Evolutionary conservation across 2,113 vertebrate genomes (phyloP).

Genomic region (Corydoras sp.): DNA sequence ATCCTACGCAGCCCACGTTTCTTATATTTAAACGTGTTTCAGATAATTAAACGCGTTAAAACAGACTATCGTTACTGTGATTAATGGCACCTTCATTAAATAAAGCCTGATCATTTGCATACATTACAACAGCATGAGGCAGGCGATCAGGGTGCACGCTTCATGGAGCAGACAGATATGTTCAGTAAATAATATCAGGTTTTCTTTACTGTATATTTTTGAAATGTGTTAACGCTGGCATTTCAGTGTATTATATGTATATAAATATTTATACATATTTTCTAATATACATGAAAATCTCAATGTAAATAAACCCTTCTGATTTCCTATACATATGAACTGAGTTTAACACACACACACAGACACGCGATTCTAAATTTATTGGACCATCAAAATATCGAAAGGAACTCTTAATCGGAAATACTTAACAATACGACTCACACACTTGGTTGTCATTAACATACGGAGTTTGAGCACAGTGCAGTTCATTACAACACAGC

Average conservation of each 20-base stretch:
- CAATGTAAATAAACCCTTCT: no score
- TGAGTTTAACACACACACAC: no score
- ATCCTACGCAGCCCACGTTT: slow-evolving; percentile 20
- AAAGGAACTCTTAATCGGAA: slow-evolving; percentile 25
- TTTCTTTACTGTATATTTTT: slow-evolving; percentile 8
- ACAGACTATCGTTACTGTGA: slow-evolving; percentile 69
- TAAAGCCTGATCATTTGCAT: slow-evolving; percentile 70
- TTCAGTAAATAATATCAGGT: slow-evolving; percentile 11
- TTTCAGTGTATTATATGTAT: not conserved
- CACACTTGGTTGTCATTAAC: slow-evolving; percentile 17
- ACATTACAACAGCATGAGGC: slow-evolving; percentile 65
- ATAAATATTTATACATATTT: not conserved
- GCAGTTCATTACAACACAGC: slow-evolving; percentile 4
- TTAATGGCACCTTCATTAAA: slow-evolving; percentile 72
- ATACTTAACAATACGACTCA: slow-evolving; percentile 15
- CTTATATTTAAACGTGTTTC: slow-evolving; percentile 24
- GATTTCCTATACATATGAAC: no score
- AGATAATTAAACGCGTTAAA: slow-evolving; percentile 65
- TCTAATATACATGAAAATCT: not conserved
- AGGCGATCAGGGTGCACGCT: slow-evolving; percentile 41
- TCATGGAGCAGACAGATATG: slow-evolving; percentile 18
- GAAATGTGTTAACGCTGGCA: not conserved
- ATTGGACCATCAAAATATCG: not conserved
- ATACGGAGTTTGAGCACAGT: slow-evolving; percentile 30
- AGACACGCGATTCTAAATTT: no score